phyloP scores from a whole-genome alignment of 2,113 vertebrate species.

The Mastomys natalensis region DNA sequence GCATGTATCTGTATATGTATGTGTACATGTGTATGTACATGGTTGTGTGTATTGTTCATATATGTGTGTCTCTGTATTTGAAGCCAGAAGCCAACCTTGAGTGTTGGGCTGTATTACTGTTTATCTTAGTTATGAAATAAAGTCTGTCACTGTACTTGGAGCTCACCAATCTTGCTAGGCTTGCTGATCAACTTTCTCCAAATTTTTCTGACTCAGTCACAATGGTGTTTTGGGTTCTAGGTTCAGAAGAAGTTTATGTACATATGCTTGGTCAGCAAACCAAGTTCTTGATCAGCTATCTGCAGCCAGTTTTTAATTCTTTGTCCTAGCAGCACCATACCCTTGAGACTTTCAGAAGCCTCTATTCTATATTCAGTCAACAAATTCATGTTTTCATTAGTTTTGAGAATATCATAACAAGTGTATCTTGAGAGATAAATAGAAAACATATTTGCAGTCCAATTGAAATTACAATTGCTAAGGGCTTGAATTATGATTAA shows the following conservation, averaged over 20 bases:
- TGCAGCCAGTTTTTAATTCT: neutral
- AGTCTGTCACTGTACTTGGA: neutral
- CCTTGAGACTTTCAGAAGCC: neutral
- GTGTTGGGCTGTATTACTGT: neutral
- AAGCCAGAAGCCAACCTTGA: neutral
- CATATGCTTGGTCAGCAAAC: neutral
- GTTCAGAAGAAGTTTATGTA: neutral
- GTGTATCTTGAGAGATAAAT: neutral
- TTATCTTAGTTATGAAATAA: neutral
- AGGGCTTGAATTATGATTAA: neutral
- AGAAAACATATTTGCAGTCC: neutral
- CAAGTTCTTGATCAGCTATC: neutral
- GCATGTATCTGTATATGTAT: neutral
- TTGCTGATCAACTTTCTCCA: neutral
- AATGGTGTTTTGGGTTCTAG: too few species aligned
- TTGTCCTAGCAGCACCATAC: neutral
- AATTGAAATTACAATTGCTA: neutral
- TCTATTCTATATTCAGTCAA: conserved; percentile 13
- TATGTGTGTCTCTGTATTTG: neutral
- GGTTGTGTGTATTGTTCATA: neutral
- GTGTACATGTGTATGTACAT: neutral
- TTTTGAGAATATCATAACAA: neutral
- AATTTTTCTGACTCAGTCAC: neutral
- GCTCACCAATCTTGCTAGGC: neutral
- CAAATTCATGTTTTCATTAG: neutral